Base-by-base conservation (phyloP, 2,888 invertebrate genomes). In the Drosophila seclusa region DNA sequence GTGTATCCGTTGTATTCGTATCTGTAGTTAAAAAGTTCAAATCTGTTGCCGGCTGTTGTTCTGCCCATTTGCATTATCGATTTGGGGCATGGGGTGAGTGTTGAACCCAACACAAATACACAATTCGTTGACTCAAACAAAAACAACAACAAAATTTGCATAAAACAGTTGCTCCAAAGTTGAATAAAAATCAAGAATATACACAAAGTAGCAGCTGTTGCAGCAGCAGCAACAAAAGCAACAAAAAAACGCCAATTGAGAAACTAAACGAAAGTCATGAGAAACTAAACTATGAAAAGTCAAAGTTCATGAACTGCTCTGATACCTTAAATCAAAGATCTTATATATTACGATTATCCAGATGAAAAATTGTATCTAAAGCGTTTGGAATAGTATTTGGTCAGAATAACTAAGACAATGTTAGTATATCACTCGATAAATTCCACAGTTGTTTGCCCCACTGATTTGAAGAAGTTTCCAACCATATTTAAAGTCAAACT, bases 111-210 rank as follows among this genome's bases (percentile, higher is more conserved):
- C 54, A 36, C 55, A 52, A 64, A 61, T 50, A 65, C 70, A 74
- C 68, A 76, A 75, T 78, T 80, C 38, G 80, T 58, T 83, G 83
- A 82, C 83, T 82, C 76, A 78, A 72, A 57, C 42, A 82, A 78
- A 78, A 80, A 78, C 78, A 84, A 82, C 78, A 83, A 80, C 76
- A 76, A 67, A 76, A 84, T 84, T 86, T 83, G 78, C 84, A 84
- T 84, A 86, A 86, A 76, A 71, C 45, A 24, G 24, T 45, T 13
- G 13, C 68, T 72, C 70, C 68, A 73, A 68, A 79, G 62, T 49
- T 68, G 54, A 27, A 53, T 50, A 50, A 63, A 31, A 59, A 62
- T 45, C 38, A 45, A 48, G 55, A 49, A 32, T 27, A 62, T 40
- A 54, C 67, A 69, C 70, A 79, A 74, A 72, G 74, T 69, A 66